Conservation (phyloP, 2,888 invertebrate species). For the Parochlus steinenii region DNA sequence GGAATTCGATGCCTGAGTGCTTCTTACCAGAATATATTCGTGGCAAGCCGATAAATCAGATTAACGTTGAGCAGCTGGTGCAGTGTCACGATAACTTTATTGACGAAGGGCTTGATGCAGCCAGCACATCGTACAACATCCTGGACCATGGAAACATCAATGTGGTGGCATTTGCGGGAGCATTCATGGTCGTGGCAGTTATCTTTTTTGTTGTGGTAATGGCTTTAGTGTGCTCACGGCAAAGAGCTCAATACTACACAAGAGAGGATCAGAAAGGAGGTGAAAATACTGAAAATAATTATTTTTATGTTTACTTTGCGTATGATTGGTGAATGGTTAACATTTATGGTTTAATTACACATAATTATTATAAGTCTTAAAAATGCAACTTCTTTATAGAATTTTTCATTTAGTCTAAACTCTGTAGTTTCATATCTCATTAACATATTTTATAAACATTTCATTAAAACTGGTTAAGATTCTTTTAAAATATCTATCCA, state of each 20-base stretch:
- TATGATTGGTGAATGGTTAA: conserved; percentile 13
- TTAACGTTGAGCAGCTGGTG: conserved; percentile 26
- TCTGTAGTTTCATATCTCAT: not conserved
- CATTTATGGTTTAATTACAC: too few species aligned
- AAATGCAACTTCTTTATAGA: conserved; percentile 1
- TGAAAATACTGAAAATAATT: conserved; percentile 9
- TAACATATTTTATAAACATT: too few species aligned
- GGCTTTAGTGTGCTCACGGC: conserved; percentile 35
- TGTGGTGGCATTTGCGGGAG: conserved; percentile 34
- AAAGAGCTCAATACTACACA: conserved; percentile 61
- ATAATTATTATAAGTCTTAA: too few species aligned
- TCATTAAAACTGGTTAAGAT: too few species aligned
- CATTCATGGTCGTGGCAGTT: conserved; percentile 38
- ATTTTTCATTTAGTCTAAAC: not conserved
- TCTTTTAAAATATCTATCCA: not conserved
- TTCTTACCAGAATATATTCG: conserved; percentile 29
- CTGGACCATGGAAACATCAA: conserved; percentile 32
- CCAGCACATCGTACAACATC: conserved; percentile 34
- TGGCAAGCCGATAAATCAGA: conserved; percentile 29
- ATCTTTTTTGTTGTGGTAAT: conserved; percentile 39
- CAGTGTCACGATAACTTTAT: conserved; percentile 29
- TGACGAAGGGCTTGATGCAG: conserved; percentile 34
- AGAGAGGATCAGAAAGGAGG: conserved; percentile 48
- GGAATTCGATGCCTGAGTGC: conserved; percentile 31
- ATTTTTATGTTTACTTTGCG: not conserved